Evolutionary conservation across 2,888 invertebrate genomes (phyloP).

Genomic region (Agrilus biguttatus): DNA sequence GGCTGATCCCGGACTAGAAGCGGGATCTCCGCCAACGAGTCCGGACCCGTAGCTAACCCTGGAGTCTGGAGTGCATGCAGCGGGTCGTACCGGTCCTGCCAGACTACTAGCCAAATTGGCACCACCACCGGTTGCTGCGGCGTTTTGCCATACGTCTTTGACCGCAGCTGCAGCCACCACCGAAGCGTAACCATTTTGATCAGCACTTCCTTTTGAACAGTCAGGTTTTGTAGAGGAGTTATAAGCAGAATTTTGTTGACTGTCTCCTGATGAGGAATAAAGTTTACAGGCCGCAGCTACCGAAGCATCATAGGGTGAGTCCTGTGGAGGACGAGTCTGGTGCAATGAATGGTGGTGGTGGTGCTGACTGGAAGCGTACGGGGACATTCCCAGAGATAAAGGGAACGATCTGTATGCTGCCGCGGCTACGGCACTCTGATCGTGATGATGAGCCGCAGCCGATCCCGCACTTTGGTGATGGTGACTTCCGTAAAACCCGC

Average conservation of each 20-base stretch:
- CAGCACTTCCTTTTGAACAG: conserved; percentile 52
- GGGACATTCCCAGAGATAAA: conserved; percentile 70
- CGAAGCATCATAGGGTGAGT: conserved; percentile 82
- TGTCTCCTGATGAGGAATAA: conserved; percentile 48
- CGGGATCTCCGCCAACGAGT: conserved; percentile 60
- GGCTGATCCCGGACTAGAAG: conserved; percentile 57
- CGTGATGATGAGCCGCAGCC: conserved; percentile 43
- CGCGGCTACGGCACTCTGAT: conserved; percentile 57
- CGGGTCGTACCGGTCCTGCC: conserved; percentile 59
- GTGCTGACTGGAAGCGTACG: conserved; percentile 57
- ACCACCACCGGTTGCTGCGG: conserved; percentile 45
- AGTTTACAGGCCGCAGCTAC: conserved; percentile 74
- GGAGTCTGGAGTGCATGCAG: conserved; percentile 82
- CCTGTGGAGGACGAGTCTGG: conserved; percentile 70
- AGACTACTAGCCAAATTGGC: conserved; percentile 48
- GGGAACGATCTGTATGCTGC: conserved; percentile 74
- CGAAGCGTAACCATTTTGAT: conserved; percentile 51
- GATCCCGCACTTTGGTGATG: conserved; percentile 66
- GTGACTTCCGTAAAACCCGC: conserved; percentile 86
- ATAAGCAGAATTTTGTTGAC: conserved; percentile 43
- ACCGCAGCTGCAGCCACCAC: conserved; percentile 52
- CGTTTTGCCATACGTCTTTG: conserved; percentile 55
- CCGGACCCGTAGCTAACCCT: conserved; percentile 64
- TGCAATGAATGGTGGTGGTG: conserved; percentile 64
- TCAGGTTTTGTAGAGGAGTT: conserved; percentile 52